Base-by-base conservation (phyloP, 2,797 vertebrate species). In the Pseudomugil gertrudae region DNA sequence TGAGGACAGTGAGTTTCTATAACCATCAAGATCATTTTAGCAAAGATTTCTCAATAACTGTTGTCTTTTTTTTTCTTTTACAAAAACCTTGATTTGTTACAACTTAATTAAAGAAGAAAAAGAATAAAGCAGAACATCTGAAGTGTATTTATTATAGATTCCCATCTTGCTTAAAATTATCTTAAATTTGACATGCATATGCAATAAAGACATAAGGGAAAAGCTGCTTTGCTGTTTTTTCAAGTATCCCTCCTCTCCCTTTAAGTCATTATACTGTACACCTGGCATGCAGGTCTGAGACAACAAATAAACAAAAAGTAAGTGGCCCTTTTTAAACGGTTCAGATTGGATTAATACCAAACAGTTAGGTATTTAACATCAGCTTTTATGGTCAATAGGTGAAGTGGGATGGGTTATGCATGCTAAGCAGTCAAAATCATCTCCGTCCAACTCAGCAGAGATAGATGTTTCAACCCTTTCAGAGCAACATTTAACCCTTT, bases 21-120 rank as follows among this genome's bases (percentile, higher is more conserved):
- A 60, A 57, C 72, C 50, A 62, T 36, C 29, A 59, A 78, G 61
- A 70, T 65, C 26, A 79, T 68, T 75, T 24, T 29, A 40, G 68
- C 33, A 43, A 63, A 85, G 30, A 60, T 33, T 30, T 76, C 61
- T 70, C 36, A 63, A 55, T 70, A 77, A 79, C 74, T 71, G 32
- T 33, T 35, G 36, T 59, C 54, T 29, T 9, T 57, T 40, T 60
- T 1, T 47, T 35, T 51, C 24, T 3, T 29, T 29, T 29, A 5
- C 29, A 29, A 29, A 29, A 29, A 29, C 29, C 29, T n/a, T n/a
- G n/a, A n/a, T n/a, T n/a, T n/a, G n/a, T n/a, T n/a, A n/a, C n/a
- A n/a, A n/a, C n/a, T n/a, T n/a, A n/a, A n/a, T n/a, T n/a, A n/a
- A n/a, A n/a, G n/a, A n/a, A n/a, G n/a, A n/a, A n/a, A n/a, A n/a